Percentiles rank a stretch among this genome's conserved stretches.
phyloP scores from a whole-genome alignment of 1,140 invertebrate genomes.

The Anastrepha ludens region DNA sequence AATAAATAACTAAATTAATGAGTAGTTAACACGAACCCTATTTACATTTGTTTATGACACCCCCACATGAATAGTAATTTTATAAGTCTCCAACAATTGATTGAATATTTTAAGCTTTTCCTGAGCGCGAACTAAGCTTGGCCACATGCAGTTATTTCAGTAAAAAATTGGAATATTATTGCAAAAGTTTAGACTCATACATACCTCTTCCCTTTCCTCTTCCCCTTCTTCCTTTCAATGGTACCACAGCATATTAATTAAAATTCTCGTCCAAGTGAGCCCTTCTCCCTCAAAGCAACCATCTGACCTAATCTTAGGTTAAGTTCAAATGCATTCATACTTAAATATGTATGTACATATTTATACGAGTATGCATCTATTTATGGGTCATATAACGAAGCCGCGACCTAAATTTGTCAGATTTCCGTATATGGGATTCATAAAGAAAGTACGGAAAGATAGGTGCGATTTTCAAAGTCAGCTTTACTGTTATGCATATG shows the following conservation, averaged over 20 bases:
- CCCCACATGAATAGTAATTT: not conserved
- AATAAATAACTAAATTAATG: too few species aligned
- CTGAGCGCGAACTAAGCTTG: not conserved
- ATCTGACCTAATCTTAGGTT: too few species aligned
- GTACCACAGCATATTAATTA: too few species aligned
- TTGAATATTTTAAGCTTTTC: not conserved
- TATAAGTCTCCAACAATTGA: not conserved
- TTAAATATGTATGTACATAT: not conserved
- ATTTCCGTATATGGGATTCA: not conserved
- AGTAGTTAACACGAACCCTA: too few species aligned
- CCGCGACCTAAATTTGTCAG: conserved; percentile 28
- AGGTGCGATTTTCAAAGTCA: conserved; percentile 24
- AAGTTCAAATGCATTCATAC: too few species aligned
- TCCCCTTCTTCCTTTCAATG: too few species aligned
- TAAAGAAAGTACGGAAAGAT: conserved; percentile 1
- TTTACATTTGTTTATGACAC: too few species aligned
- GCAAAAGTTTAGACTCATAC: too few species aligned
- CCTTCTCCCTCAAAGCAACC: too few species aligned
- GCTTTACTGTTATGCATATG: not conserved
- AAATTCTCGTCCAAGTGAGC: too few species aligned
- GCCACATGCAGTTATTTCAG: not conserved
- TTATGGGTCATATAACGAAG: not conserved
- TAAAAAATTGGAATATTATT: not conserved
- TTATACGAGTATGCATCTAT: not conserved
- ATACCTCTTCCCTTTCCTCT: too few species aligned